These are phyloP conservation scores for Halyomorpha halys DNA, from an alignment of 1,140 invertebrate genomes.

Conservation along the genomic window DNA sequence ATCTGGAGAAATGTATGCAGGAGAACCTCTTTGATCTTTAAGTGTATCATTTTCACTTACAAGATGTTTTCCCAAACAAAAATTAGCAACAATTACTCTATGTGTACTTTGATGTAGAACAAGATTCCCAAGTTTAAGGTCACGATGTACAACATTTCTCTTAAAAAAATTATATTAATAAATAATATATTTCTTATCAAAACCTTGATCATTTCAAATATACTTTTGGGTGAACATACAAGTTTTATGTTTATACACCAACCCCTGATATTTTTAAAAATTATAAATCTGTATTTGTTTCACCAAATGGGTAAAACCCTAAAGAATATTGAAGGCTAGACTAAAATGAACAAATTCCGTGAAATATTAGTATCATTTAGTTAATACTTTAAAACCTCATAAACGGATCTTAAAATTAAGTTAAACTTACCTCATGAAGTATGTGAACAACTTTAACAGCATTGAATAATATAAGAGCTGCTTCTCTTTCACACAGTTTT, in stretches of 20 bases:
- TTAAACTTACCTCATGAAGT: conserved; percentile 53
- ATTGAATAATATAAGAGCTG: conserved; percentile 64
- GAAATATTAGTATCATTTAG: no score
- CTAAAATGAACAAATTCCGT: no score
- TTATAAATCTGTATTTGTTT: no score
- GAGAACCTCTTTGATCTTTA: conserved; percentile 70
- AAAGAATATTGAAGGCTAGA: no score
- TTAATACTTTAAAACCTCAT: no score
- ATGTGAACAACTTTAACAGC: conserved; percentile 63
- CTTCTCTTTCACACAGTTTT: conserved; percentile 64
- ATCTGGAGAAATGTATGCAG: conserved; percentile 77
- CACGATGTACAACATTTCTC: conserved; percentile 72
- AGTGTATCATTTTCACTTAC: conserved; percentile 61
- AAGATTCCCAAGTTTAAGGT: conserved; percentile 72
- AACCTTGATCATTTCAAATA: no score
- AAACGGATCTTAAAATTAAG: not conserved
- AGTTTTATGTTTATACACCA: no score
- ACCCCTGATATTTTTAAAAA: no score
- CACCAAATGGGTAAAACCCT: no score
- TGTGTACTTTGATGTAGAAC: conserved; percentile 60
- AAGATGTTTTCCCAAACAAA: conserved; percentile 71
- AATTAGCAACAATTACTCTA: conserved; percentile 66
- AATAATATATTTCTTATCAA: no score
- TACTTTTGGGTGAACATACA: no score
- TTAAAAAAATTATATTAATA: no score